Evolutionary conservation across 1,140 invertebrate species (phyloP).

Genomic region (Heliconius hermathena): DNA sequence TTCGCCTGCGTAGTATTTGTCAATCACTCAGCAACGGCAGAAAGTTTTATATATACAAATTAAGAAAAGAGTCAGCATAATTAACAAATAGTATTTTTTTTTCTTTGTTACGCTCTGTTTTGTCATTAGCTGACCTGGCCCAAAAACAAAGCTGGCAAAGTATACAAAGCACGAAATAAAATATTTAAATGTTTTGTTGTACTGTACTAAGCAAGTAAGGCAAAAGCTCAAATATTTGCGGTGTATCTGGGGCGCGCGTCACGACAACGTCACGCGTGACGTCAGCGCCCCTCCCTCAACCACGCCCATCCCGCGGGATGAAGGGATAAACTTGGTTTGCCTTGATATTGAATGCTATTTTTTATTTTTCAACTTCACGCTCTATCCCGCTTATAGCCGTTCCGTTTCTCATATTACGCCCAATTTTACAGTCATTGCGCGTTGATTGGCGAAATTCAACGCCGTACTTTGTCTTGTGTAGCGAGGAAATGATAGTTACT

Average conservation of each 20-base stretch:
- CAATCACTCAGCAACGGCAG: too few relatives aligned
- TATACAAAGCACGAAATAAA: background rate
- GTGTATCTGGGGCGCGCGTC: conserved; percentile 48
- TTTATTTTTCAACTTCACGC: background rate
- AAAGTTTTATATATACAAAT: too few relatives aligned
- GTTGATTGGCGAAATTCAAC: too few relatives aligned
- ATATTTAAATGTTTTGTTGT: conserved; percentile 13
- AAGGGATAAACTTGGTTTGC: background rate
- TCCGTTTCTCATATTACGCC: too few relatives aligned
- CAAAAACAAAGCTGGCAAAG: background rate
- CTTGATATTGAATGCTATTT: background rate
- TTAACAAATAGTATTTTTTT: background rate
- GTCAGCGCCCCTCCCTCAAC: conserved; percentile 56
- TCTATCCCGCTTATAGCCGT: too few relatives aligned
- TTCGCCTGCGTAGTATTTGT: too few relatives aligned
- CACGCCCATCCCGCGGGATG: conserved; percentile 47
- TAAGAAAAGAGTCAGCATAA: background rate
- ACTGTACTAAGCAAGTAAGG: conserved; percentile 10
- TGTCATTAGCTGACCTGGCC: background rate
- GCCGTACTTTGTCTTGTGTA: too few relatives aligned
- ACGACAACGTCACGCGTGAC: conserved; percentile 58
- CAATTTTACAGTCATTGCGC: too few relatives aligned
- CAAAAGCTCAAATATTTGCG: conserved; percentile 29
- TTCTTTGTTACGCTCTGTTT: background rate
- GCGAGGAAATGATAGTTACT: too few relatives aligned